A percentile compares a stretch with the other conserved stretches of the same genome.
These are phyloP conservation scores for Chloroceryle aenea DNA, from an alignment of 2,113 vertebrate genomes.

Conservation along the genomic window DNA sequence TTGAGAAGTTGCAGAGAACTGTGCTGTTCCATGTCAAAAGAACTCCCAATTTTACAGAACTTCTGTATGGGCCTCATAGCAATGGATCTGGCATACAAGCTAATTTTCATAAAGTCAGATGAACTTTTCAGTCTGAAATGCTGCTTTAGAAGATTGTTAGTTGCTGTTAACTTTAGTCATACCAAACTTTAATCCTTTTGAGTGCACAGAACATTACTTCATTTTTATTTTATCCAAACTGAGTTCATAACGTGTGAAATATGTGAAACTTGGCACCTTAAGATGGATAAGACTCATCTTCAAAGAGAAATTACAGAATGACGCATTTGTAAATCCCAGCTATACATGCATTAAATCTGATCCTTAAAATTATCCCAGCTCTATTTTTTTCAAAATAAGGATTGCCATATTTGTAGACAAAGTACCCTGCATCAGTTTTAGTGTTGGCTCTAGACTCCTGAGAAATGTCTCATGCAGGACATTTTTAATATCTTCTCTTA, in stretches of 20 bases:
- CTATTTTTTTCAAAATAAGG: background rate
- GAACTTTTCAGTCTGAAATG: background rate
- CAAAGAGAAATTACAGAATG: conserved; percentile 53
- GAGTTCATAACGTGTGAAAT: conserved; percentile 39
- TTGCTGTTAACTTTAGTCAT: conserved; percentile 16
- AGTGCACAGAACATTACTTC: conserved; percentile 38
- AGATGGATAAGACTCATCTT: conserved; percentile 37
- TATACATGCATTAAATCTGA: conserved; percentile 27
- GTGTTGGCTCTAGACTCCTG: background rate
- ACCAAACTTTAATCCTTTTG: conserved; percentile 49
- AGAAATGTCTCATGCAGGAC: background rate
- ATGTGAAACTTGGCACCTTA: conserved; percentile 33
- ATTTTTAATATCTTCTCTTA: background rate
- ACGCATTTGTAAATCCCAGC: conserved; percentile 43
- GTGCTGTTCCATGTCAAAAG: background rate
- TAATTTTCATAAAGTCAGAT: background rate
- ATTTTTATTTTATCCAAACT: background rate
- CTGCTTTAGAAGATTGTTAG: conserved; percentile 3
- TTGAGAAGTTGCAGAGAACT: background rate
- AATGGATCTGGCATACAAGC: background rate
- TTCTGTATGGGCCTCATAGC: background rate
- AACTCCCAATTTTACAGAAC: background rate
- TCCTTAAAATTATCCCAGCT: background rate
- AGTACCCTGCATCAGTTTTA: background rate
- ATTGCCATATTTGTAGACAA: background rate